phyloP scores from a whole-genome alignment of 2,888 invertebrate genomes.

The Chalcosyrphus nemorum region DNA sequence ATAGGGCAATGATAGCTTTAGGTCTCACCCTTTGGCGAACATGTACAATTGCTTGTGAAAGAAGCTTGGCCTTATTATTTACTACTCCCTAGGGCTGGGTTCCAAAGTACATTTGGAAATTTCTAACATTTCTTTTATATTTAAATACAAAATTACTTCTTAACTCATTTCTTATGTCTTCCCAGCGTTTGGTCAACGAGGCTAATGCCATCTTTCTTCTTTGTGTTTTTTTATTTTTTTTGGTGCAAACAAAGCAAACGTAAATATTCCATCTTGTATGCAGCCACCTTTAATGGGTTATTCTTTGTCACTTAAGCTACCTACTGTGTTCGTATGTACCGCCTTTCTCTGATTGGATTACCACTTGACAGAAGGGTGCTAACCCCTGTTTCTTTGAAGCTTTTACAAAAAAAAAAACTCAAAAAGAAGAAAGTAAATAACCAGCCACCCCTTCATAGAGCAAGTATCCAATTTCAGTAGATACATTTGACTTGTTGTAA shows the following conservation, averaged over 20 bases:
- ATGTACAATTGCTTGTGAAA: neutral
- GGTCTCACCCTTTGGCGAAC: too few relatives aligned
- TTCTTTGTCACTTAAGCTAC: neutral
- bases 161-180: slow-evolving; percentile 12
- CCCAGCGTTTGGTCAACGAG: slow-evolving; percentile 41
- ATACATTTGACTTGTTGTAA: neutral
- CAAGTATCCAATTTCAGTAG: slow-evolving; percentile 48
- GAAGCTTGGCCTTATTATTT: slow-evolving; percentile 35
- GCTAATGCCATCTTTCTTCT: slow-evolving; percentile 54
- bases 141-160: neutral
- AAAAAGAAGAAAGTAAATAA: neutral
- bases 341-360: slow-evolving; percentile 57
- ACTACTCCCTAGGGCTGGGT: neutral
- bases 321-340: neutral
- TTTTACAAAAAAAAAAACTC: slow-evolving; percentile 8
- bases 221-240: too few relatives aligned
- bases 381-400: slow-evolving; percentile 42
- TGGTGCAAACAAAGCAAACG: slow-evolving; percentile 22
- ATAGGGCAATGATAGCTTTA: too few relatives aligned
- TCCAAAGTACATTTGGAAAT: neutral
- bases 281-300: neutral
- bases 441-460: neutral
- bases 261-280: neutral
- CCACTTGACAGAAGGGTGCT: slow-evolving; percentile 63
- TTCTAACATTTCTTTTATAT: neutral